Evolutionary conservation across 2,797 vertebrate species (phyloP), one percentile per base, ranked within the genome.

Genomic region (Mormyrops attenuatus): DNA sequence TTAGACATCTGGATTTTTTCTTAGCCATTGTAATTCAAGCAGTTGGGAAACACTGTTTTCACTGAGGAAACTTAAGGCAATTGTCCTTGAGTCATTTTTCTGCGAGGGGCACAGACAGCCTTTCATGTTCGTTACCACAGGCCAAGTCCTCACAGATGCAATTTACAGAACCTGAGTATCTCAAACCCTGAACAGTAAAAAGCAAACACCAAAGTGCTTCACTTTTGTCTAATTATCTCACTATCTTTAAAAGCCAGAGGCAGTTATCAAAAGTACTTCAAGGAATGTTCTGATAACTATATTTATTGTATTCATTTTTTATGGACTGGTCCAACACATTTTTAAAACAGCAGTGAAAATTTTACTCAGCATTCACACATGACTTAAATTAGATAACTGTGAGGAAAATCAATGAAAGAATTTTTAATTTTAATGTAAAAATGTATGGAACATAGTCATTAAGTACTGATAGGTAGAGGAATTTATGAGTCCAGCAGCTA

Each of bases 31-130:
- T 77, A 88, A 92, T 91, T 91, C 82, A 85, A 92, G 92, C 91
- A 90, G 90, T 92, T 90, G 88, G 89, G 88, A 88, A 90, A 88
- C 66, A 91, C 89, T 91, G 88, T 91, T 93, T 94, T 94, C 92
- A 92, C 91, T 90, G 90, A 90, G 89, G 88, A 85, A 89, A 89
- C 91, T 91, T 69, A 89, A 93, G 91, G 91, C 90, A 89, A 91
- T 90, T 87, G 93, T 92, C 94, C 93, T 95, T 95, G 93, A 93
- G 91, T 17, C 13, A 88, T 84, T 82, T 89, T 90, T 90, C 90
- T 94, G 92, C 92, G 90, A 60, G 77, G 38, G 88, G 91, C 63
- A 88, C 89, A 91, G 91, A 91, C 26, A 49, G 85, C 69, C 91
- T 92, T 93, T 94, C 90, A 93, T 92, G 93, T 93, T 90, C 85